phyloP scores from a whole-genome alignment of 2,888 invertebrate genomes.

The Scrobipalpa costella region DNA sequence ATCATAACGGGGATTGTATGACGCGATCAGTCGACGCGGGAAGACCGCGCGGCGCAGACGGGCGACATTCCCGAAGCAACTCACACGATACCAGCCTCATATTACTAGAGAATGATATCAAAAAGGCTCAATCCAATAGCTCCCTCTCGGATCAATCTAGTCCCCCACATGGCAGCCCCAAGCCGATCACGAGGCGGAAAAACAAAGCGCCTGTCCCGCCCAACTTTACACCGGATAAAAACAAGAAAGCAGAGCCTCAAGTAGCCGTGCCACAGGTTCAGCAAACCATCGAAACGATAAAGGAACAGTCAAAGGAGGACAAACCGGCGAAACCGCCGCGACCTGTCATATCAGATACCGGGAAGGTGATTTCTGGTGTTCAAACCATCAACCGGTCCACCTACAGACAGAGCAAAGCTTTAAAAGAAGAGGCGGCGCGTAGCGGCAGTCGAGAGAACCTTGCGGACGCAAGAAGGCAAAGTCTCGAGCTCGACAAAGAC shows the following conservation, averaged over 20 bases:
- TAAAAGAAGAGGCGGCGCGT: constrained; percentile 69
- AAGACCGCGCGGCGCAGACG: constrained; percentile 43
- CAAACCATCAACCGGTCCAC: constrained; percentile 83
- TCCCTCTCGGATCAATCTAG: constrained; percentile 85
- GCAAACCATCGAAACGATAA: constrained; percentile 36
- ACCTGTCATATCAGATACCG: constrained; percentile 76
- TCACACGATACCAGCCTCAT: constrained; percentile 82
- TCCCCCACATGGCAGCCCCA: constrained; percentile 88
- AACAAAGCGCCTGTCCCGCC: constrained; percentile 88
- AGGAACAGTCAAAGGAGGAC: constrained; percentile 57
- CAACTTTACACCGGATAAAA: constrained; percentile 78
- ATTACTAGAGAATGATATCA: constrained; percentile 72
- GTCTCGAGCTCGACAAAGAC: constrained; percentile 80
- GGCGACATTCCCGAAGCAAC: constrained; percentile 79
- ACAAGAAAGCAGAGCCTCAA: constrained; percentile 33
- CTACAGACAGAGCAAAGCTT: constrained; percentile 75
- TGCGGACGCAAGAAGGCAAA: constrained; percentile 73
- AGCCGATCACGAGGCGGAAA: constrained; percentile 85
- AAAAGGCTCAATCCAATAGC: constrained; percentile 84
- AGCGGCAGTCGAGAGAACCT: constrained; percentile 68
- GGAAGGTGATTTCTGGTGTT: constrained; percentile 76
- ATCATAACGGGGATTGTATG: constrained; percentile 73
- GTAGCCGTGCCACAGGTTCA: constrained; percentile 37
- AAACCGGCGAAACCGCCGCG: constrained; percentile 85
- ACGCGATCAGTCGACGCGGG: constrained; percentile 68